Evolutionary conservation across 2,797 vertebrate species (phyloP).

Genomic region (Botia almorhae): DNA sequence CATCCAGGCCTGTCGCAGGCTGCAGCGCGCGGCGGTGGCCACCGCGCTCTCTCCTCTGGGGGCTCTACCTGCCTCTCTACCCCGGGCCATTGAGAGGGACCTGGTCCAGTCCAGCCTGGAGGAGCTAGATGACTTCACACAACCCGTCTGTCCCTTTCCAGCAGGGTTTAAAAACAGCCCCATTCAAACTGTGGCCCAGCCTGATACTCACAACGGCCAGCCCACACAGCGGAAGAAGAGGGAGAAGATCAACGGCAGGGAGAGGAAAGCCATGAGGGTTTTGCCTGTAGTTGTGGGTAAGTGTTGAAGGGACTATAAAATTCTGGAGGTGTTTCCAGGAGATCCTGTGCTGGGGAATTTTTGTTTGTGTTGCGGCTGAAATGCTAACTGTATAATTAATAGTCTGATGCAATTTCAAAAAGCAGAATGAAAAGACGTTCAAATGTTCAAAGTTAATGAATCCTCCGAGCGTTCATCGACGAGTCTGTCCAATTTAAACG

Average conservation of each 20-base stretch:
- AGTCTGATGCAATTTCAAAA: neutral
- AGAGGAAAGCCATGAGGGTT: slow-evolving; percentile 92
- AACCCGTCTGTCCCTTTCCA: slow-evolving; percentile 71
- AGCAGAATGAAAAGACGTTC: neutral
- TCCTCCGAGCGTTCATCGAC: neutral
- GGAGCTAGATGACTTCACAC: slow-evolving; percentile 69
- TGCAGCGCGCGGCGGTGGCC: slow-evolving; percentile 66
- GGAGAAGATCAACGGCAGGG: slow-evolving; percentile 86
- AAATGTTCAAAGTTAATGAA: neutral
- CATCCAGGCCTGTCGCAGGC: slow-evolving; percentile 79
- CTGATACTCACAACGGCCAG: slow-evolving; percentile 62
- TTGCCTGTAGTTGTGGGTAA: slow-evolving; percentile 91
- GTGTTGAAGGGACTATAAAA: slow-evolving; percentile 58
- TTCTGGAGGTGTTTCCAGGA: neutral
- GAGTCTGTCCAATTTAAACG: neutral
- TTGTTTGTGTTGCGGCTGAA: slow-evolving; percentile 4
- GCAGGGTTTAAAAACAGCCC: slow-evolving; percentile 78
- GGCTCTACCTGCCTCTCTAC: slow-evolving; percentile 71
- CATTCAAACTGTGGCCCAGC: slow-evolving; percentile 76
- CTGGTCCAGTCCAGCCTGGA: slow-evolving; percentile 73
- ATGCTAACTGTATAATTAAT: neutral
- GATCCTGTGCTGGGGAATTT: neutral
- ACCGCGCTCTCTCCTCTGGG: slow-evolving; percentile 59
- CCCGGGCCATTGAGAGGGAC: slow-evolving; percentile 77
- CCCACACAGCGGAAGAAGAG: slow-evolving; percentile 69